A percentile compares a stretch with the other conserved stretches of the same genome.
These are phyloP conservation scores for Ascaphus truei DNA, from an alignment of 2,113 vertebrate genomes.

Conservation along the genomic window DNA sequence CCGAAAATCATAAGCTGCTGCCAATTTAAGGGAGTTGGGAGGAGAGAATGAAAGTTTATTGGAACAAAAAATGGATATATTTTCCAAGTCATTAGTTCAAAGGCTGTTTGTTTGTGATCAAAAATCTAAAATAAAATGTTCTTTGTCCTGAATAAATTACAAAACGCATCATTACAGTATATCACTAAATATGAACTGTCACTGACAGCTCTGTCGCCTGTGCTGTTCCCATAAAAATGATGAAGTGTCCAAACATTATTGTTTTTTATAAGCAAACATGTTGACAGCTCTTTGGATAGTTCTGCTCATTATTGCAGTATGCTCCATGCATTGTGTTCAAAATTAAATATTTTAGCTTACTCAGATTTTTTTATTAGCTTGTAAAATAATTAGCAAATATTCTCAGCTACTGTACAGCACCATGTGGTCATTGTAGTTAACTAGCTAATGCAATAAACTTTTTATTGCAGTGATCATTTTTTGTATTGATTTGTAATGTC, in stretches of 20 bases:
- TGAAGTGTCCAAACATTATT: neutral
- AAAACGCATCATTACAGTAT: conserved; percentile 1
- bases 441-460: too few relatives aligned
- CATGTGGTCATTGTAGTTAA: too few relatives aligned
- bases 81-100: conserved; percentile 24
- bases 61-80: neutral
- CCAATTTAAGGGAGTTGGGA: conserved; percentile 1
- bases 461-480: too few relatives aligned
- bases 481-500: too few relatives aligned
- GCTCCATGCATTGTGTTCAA: too few relatives aligned
- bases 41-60: conserved; percentile 12
- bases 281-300: too few relatives aligned
- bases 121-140: conserved; percentile 3
- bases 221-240: neutral
- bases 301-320: too few relatives aligned
- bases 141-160: conserved; percentile 14
- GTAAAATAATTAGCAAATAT: too few relatives aligned
- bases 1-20: conserved; percentile 22
- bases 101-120: conserved; percentile 11
- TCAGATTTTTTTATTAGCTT: too few relatives aligned
- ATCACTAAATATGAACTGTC: neutral
- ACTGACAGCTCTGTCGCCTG: neutral
- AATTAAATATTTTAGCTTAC: too few relatives aligned
- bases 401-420: too few relatives aligned
- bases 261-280: too few relatives aligned